Evolutionary conservation across 2,888 invertebrate genomes (phyloP).

Genomic region (Scelioninae gen. 1): DNA sequence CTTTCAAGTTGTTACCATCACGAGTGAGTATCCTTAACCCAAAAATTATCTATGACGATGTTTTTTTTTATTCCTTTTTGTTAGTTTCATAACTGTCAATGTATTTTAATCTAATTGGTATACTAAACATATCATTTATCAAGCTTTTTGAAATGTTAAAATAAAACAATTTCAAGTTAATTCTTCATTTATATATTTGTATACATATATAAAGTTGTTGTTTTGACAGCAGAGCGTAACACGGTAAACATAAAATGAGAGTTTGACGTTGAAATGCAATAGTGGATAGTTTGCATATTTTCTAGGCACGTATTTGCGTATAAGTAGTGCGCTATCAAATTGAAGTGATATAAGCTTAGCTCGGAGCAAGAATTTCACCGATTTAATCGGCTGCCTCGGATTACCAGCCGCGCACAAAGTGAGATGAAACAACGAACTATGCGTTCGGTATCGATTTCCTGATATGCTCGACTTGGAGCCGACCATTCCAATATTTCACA

Average conservation of each 20-base stretch:
- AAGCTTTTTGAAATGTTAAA: no score
- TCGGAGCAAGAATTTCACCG: constrained; percentile 70
- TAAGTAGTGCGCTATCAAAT: constrained; percentile 48
- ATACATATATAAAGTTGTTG: constrained; percentile 20
- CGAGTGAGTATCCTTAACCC: no score
- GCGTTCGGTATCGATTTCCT: constrained; percentile 73
- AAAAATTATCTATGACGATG: no score
- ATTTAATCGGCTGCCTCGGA: constrained; percentile 76
- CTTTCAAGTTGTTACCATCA: no score
- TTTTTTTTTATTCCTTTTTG: no score
- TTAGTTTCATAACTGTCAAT: no score
- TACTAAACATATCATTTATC: no score
- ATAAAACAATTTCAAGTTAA: no score
- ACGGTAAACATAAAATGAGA: constrained; percentile 12
- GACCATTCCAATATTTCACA: constrained; percentile 16
- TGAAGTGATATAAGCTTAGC: constrained; percentile 59
- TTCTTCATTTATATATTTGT: constrained; percentile 1
- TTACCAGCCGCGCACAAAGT: constrained; percentile 70
- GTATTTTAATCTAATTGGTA: no score
- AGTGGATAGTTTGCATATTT: constrained; percentile 59
- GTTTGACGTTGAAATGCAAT: constrained; percentile 35
- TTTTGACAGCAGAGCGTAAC: constrained; percentile 6
- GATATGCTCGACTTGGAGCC: constrained; percentile 39
- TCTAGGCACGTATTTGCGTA: constrained; percentile 42
- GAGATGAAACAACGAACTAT: constrained; percentile 71